These are phyloP conservation scores for Xyrichtys novacula DNA, from an alignment of 2,797 vertebrate species.

Conservation along the genomic window DNA sequence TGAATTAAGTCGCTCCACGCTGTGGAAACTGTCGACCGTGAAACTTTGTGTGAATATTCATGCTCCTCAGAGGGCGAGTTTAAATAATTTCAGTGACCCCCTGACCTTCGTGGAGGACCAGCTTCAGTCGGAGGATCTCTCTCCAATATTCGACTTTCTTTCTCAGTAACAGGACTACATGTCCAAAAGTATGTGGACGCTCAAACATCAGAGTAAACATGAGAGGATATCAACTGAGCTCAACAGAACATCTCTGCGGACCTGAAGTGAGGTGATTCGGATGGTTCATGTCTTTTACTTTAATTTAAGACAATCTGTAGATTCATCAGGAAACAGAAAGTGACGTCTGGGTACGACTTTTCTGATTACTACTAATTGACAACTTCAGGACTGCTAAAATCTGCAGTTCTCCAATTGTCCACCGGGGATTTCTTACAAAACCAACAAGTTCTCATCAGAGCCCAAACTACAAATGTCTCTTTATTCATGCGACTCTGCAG, in stretches of 20 bases:
- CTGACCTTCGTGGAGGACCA: conserved; percentile 9
- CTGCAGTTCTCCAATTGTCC: too few species aligned
- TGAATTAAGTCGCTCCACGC: conserved; percentile 18
- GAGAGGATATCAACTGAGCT: not conserved
- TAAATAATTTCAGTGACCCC: conserved; percentile 6
- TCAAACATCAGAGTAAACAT: not conserved
- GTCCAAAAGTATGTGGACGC: conserved; percentile 2
- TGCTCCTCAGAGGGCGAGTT: conserved; percentile 4
- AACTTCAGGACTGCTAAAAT: too few species aligned
- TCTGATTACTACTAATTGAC: too few species aligned
- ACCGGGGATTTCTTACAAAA: too few species aligned
- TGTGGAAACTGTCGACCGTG: not conserved
- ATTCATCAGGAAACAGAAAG: too few species aligned
- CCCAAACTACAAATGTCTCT: too few species aligned
- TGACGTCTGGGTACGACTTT: too few species aligned
- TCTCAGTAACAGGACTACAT: not conserved
- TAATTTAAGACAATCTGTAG: too few species aligned
- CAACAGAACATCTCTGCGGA: not conserved
- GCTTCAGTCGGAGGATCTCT: not conserved
- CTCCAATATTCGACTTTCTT: not conserved
- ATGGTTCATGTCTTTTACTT: too few species aligned
- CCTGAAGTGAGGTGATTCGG: too few species aligned
- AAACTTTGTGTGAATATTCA: conserved; percentile 24
- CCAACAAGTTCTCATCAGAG: too few species aligned
- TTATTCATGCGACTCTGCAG: too few species aligned